Evolutionary conservation across 2,113 vertebrate genomes (phyloP).

Genomic region (Trogon surrucura): DNA sequence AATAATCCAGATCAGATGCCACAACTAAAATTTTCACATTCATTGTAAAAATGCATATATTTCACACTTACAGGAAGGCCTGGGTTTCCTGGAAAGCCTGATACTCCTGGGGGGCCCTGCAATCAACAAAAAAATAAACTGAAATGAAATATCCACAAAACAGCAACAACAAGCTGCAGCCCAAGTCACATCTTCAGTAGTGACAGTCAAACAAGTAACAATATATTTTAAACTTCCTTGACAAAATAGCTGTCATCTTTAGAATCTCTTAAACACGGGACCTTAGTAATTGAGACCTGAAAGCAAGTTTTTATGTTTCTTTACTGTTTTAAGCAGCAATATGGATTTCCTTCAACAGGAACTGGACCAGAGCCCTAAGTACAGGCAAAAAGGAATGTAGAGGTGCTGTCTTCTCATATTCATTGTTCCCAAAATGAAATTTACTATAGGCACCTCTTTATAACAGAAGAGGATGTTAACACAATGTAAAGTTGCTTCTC

Average conservation of each 20-base stretch:
- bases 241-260: not conserved
- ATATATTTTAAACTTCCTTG: not conserved
- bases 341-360: not conserved
- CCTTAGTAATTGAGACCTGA: not conserved
- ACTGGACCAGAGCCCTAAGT: not conserved
- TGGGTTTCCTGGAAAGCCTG: conserved; percentile 93
- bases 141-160: not conserved
- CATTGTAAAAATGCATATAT: not conserved
- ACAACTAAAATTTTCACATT: fast-evolving
- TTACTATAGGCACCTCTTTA: not conserved
- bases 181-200: not conserved
- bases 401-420: not conserved
- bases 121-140: conserved; percentile 31
- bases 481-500: not conserved
- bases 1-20: not conserved
- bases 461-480: not conserved
- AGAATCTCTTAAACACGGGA: not conserved
- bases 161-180: not conserved
- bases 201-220: not conserved
- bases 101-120: conserved; percentile 87
- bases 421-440: not conserved
- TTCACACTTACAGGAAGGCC: conserved; percentile 89
- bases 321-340: not conserved
- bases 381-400: not conserved
- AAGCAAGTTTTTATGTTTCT: not conserved